Evolutionary conservation across 2,113 vertebrate species (phyloP), one percentile per base, ranked within the genome.

Genomic region (Morone chrysops): DNA sequence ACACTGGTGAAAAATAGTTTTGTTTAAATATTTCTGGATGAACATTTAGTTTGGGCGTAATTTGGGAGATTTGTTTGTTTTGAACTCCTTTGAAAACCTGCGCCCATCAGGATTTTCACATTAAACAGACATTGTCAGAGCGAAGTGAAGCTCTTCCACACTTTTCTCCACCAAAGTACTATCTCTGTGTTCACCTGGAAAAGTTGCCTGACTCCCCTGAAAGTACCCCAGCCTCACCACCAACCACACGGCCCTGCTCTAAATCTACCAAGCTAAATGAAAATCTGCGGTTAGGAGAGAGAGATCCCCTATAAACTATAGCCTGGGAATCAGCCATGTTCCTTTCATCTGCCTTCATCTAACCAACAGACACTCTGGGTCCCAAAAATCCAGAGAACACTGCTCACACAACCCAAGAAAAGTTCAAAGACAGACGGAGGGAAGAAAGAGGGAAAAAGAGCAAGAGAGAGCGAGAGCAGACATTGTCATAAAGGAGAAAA

Each of bases 261-360:
- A 22, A 86, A 85, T 82, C 86, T 60, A 75, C 80, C 17, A 0
- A 73, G 78, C 84, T 66, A 90, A 92, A 93, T 90, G 86, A 94
- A 93, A 90, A 91, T 88, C 83, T 92, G 91, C 11, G 82, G 89
- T 91, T 43, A 43, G 81, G 70, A 31, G 75, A 82, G 82, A 80
- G 86, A 86, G 86, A 83, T 69, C 73, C 71, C 84, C 82, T 62
- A 87, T 91, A 89, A 92, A 94, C 60, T 71, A 70, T 8, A 82
- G 78, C 84, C 82, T 85, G 89, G 85, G 86, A 92, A 90, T 88
- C 76, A 54, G 68, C 87, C 82, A 66, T 66, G 74, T 63, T 88
- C 68, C 86, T 93, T 93, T 91, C 76, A 90, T 89, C 81, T 88
- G 84, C 84, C 70, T 89, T 88, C 90, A 80, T 93, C 88, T 87